These are phyloP conservation scores for Ceratina calcarata DNA, from an alignment of 1,140 invertebrate species.

Conservation along the genomic window DNA sequence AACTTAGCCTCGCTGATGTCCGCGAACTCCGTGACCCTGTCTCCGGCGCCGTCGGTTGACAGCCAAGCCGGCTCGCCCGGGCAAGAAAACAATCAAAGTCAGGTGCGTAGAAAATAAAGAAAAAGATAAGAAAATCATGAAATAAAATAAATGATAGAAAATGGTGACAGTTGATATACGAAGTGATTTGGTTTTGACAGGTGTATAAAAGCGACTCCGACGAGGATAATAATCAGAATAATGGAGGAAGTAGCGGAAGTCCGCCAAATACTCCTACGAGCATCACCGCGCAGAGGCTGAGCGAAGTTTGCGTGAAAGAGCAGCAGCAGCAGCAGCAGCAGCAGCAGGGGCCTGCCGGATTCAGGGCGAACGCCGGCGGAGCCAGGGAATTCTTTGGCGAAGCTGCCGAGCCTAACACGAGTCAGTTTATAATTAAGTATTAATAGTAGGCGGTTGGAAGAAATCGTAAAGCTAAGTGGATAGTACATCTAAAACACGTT, in stretches of 20 bases:
- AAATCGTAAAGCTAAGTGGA: too few relatives aligned
- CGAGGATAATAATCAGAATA: conserved; percentile 77
- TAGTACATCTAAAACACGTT: not conserved
- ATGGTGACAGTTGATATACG: too few relatives aligned
- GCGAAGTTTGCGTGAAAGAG: conserved; percentile 78
- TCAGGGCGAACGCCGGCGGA: conserved; percentile 65
- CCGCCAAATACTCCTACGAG: conserved; percentile 84
- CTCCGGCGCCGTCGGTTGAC: conserved; percentile 93
- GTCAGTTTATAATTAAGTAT: conserved; percentile 80
- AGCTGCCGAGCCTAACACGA: conserved; percentile 89
- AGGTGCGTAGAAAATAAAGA: too few relatives aligned
- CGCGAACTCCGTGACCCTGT: conserved; percentile 91
- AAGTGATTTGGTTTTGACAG: not conserved
- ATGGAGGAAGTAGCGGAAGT: conserved; percentile 76
- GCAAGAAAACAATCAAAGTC: conserved; percentile 80
- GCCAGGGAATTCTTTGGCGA: conserved; percentile 87
- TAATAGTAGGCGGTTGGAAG: too few relatives aligned
- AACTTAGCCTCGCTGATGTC: conserved; percentile 84
- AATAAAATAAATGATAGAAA: too few relatives aligned
- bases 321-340: conserved; percentile 69
- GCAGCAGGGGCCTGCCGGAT: conserved; percentile 78
- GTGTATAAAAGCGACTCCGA: conserved; percentile 78
- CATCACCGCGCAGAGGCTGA: conserved; percentile 76
- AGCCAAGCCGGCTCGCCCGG: conserved; percentile 92
- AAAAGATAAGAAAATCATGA: too few relatives aligned